Evolutionary conservation across 1,140 invertebrate species (phyloP).

Genomic region (Drosophila elegans): DNA sequence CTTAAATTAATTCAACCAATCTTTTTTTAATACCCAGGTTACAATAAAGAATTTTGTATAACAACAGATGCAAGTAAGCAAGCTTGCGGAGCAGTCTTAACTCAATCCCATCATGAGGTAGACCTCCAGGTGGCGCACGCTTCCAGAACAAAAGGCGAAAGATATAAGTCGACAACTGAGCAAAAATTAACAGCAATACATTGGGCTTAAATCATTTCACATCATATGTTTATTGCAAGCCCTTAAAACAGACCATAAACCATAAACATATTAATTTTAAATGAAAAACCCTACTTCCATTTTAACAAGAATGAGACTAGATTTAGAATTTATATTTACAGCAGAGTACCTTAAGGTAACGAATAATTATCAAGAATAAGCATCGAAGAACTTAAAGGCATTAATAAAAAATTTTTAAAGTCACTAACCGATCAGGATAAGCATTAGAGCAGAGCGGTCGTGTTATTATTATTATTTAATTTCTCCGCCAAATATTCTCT

Average conservation of each 20-base stretch:
- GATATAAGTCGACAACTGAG: neutral
- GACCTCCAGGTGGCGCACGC: neutral
- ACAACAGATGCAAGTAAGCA: neutral
- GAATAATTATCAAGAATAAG: neutral
- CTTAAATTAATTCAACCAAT: neutral
- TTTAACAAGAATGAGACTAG: neutral
- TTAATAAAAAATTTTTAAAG: neutral
- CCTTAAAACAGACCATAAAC: neutral
- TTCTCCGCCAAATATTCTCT: no score
- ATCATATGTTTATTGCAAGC: neutral
- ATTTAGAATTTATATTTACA: neutral
- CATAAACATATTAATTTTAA: neutral
- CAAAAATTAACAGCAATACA: conserved; percentile 1
- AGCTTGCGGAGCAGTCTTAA: neutral
- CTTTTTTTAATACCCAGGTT: neutral
- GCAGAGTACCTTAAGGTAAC: no score
- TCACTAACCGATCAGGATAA: neutral
- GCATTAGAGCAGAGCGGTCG: no score
- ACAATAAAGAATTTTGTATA: neutral
- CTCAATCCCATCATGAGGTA: neutral
- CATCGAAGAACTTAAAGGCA: neutral
- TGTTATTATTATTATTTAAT: no score
- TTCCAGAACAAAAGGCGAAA: neutral
- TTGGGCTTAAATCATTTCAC: neutral
- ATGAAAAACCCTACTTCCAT: neutral